Evolutionary conservation across 2,113 vertebrate genomes (phyloP).

Genomic region (Hyperopisus bebe): DNA sequence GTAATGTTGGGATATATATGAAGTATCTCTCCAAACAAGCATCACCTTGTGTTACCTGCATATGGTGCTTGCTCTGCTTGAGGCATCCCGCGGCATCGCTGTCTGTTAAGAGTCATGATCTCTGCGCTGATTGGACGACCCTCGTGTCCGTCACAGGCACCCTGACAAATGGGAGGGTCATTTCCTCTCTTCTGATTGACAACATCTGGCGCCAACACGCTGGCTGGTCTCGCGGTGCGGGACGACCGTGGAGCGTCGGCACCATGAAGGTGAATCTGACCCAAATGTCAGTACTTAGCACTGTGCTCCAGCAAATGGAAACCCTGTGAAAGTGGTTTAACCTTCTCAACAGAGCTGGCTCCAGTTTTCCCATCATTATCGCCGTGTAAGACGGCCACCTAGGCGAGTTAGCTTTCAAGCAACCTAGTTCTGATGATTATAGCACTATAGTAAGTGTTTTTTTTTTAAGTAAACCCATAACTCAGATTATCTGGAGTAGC

Average conservation of each 20-base stretch:
- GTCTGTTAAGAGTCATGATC: slow-evolving; percentile 2
- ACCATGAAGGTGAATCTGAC: background rate
- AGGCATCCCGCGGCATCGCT: background rate
- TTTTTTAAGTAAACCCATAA: background rate
- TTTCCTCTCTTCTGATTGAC: background rate
- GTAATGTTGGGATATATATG: background rate
- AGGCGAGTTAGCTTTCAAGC: background rate
- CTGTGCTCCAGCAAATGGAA: background rate
- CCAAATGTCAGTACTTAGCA: background rate
- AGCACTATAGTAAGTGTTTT: background rate
- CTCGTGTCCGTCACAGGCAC: background rate
- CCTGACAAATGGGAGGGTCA: background rate
- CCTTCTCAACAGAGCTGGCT: background rate
- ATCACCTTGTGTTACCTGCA: background rate
- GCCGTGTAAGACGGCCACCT: background rate
- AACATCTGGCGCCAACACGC: background rate
- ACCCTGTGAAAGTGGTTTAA: background rate
- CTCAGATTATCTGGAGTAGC: background rate
- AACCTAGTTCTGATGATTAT: background rate
- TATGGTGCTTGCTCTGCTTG: background rate
- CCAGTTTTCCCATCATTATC: background rate
- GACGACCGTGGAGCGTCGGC: background rate
- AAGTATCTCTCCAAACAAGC: background rate
- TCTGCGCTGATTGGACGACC: background rate
- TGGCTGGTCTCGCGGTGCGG: background rate